phyloP scores from a whole-genome alignment of 2,113 vertebrate species.

The Nestor notabilis region DNA sequence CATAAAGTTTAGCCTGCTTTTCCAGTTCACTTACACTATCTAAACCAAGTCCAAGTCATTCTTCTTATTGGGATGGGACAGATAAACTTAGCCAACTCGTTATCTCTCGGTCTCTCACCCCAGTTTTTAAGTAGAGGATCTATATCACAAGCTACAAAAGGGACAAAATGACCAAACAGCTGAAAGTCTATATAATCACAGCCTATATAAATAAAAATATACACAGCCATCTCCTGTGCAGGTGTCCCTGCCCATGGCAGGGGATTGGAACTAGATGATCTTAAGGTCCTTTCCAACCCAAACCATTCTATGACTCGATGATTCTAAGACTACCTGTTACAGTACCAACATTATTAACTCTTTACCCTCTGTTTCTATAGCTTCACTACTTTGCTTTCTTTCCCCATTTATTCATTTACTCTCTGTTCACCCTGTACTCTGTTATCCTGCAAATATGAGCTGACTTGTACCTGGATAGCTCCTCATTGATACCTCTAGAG shows the following conservation, averaged over 20 bases:
- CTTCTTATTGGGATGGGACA: neutral
- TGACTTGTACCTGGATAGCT: neutral
- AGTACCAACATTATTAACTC: neutral
- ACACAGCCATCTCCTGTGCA: slow-evolving; percentile 17
- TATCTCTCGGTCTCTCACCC: neutral
- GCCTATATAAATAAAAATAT: slow-evolving; percentile 60
- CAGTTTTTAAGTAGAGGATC: neutral
- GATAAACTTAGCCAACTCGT: neutral
- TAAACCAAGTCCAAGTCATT: neutral
- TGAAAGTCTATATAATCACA: slow-evolving; percentile 39
- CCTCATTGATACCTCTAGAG: neutral
- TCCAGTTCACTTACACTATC: neutral
- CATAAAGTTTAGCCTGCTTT: neutral
- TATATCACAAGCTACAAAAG: neutral
- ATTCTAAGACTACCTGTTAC: neutral
- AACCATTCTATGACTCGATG: neutral
- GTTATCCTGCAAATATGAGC: neutral
- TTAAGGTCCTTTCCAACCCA: neutral
- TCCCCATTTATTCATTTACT: neutral
- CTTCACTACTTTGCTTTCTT: neutral
- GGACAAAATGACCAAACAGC: slow-evolving; percentile 26
- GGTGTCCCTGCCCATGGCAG: neutral
- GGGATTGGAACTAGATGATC: neutral
- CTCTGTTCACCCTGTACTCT: neutral
- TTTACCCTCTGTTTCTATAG: neutral